Conservation (phyloP, 2,797 vertebrate species). For the Meriones psammophilus region DNA sequence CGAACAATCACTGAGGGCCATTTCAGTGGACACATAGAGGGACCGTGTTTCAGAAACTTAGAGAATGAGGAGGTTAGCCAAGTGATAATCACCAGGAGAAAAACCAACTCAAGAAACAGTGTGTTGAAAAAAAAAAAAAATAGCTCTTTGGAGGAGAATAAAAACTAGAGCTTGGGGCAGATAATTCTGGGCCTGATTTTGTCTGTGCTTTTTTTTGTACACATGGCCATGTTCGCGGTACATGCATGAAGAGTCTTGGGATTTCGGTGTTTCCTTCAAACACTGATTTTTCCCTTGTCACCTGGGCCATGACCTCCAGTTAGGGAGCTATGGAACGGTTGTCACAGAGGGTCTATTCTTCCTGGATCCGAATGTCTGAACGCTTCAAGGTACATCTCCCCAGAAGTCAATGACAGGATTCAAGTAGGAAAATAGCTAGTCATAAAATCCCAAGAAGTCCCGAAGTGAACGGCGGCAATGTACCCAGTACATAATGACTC, state of each 20-base stretch:
- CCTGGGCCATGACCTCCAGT: background rate
- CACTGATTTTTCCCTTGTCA: background rate
- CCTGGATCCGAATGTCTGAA: background rate
- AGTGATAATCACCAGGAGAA: background rate
- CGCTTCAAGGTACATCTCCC: slow-evolving; percentile 1
- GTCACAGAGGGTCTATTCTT: background rate
- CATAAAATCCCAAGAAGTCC: slow-evolving; percentile 33
- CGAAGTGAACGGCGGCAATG: slow-evolving; percentile 26
- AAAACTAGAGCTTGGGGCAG: background rate
- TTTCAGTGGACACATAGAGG: background rate
- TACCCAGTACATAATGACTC: background rate
- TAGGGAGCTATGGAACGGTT: background rate
- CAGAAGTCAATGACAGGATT: slow-evolving; percentile 3
- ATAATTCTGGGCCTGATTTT: background rate
- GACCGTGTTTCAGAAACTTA: background rate
- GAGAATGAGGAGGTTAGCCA: background rate
- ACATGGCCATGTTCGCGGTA: accelerated
- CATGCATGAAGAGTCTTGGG: background rate
- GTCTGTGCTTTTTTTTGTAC: background rate
- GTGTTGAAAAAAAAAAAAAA: background rate
- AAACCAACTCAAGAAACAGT: background rate
- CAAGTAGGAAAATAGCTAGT: slow-evolving; percentile 38
- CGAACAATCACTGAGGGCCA: background rate
- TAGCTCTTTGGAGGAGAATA: background rate
- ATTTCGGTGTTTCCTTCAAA: background rate